Conservation (phyloP, 2,113 vertebrate genomes). For the Petrocephalus zakoni region DNA sequence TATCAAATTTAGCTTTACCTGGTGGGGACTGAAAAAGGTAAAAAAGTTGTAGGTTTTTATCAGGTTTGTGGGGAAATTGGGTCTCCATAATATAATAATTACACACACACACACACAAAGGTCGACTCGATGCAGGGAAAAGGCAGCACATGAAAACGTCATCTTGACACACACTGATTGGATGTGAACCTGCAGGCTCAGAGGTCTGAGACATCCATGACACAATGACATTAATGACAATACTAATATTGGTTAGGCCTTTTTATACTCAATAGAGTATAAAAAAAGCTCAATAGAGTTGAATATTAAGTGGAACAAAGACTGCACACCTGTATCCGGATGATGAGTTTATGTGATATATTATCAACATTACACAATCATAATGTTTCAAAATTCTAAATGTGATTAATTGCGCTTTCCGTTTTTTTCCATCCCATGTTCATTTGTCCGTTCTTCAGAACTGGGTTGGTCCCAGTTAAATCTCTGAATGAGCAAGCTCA, state of each 20-base stretch:
- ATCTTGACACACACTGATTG: not conserved
- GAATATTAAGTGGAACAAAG: not conserved
- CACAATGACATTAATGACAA: not conserved
- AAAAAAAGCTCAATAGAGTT: not conserved
- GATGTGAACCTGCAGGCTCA: not conserved
- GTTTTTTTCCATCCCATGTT: not conserved
- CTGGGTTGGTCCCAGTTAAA: no score
- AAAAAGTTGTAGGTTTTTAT: not conserved
- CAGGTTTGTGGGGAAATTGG: not conserved
- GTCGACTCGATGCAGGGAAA: not conserved
- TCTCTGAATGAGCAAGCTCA: not conserved
- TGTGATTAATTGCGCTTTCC: not conserved
- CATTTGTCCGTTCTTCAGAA: not conserved
- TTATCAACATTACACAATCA: not conserved
- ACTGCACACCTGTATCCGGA: not conserved
- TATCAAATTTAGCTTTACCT: no score
- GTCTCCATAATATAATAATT: not conserved
- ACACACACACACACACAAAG: not conserved
- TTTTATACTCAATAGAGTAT: not conserved
- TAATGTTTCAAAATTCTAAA: not conserved
- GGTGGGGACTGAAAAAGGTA: no score
- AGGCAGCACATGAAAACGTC: not conserved
- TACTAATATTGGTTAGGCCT: not conserved
- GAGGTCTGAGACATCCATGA: not conserved
- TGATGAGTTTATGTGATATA: not conserved